Evolutionary conservation across 1,140 invertebrate species (phyloP), one percentile per base, ranked within the genome.

Genomic region (Orius insidiosus): DNA sequence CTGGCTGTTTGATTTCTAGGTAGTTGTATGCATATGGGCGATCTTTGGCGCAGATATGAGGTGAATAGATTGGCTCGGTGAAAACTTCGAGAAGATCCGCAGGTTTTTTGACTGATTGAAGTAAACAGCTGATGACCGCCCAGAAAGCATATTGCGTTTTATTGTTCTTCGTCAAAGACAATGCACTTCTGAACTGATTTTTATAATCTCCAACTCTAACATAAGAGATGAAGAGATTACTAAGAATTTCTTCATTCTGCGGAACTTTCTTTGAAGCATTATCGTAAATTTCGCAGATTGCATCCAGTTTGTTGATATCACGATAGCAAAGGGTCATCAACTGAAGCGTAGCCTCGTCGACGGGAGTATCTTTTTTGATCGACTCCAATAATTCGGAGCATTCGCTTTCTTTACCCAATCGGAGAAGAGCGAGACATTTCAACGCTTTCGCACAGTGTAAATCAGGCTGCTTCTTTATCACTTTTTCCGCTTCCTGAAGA

Each of bases 91-190:
- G 7, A 11, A 43, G 14, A 43, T 43, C 41, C 5, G 10, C 8
- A 4, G 31, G 18, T 6, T 43, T 31, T 31, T 43, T 30, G 7
- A 43, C 24, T 55, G 85, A 85, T 70, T 94, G 89, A 70, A 96
- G 79, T 11, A 95, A 79, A 58, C 92, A 76, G 61, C 88, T 94
- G 81, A 95, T 95, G 10, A 96, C 80, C 47, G 84, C 83, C 94
- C 93, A 98, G 63, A 94, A 95, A 60, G 93, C 95, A 63, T 97
- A 98, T 0, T 89, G 90, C 62, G 89, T 94, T 63, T 95, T 96
- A 18, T 85, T 80, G 59, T 80, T 80, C 66, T 90, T 94, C 59
- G 92, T 95, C 3, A 98, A 68, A 14, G 73, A 70, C 68, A 95
- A 74, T 1, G 93, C 93, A 6, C 80, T 78, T 49, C 80, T 72